A percentile compares a stretch with the other conserved stretches of the same genome.
These are phyloP conservation scores for Pandemis cinnamomeana DNA, from an alignment of 2,888 invertebrate species.

Conservation along the genomic window DNA sequence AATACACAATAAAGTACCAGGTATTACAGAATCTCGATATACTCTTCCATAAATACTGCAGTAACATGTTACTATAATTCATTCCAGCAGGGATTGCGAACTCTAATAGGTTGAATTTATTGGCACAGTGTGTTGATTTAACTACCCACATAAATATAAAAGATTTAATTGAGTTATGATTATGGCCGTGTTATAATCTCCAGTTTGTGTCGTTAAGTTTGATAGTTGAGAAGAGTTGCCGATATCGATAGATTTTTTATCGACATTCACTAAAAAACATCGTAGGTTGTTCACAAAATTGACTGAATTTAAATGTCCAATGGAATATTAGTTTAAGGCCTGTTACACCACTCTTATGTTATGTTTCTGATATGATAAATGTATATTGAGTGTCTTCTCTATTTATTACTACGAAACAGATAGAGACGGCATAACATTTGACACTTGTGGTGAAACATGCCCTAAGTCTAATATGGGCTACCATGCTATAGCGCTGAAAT, in stretches of 20 bases:
- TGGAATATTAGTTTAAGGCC: no score
- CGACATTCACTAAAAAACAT: neutral
- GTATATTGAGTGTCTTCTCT: no score
- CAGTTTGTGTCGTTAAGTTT: constrained; percentile 61
- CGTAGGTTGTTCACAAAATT: no score
- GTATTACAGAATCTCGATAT: constrained; percentile 17
- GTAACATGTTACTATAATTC: constrained; percentile 24
- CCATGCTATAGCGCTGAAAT: no score
- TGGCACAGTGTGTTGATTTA: constrained; percentile 69
- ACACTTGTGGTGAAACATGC: no score
- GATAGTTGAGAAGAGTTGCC: neutral
- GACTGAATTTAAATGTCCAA: no score
- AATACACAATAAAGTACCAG: neutral
- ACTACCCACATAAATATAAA: constrained; percentile 74
- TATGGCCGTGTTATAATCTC: constrained; percentile 75
- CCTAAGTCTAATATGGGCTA: no score
- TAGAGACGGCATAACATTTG: no score
- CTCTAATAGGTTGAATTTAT: constrained; percentile 63
- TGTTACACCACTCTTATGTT: no score
- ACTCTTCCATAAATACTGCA: constrained; percentile 21
- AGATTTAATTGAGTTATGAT: constrained; percentile 84
- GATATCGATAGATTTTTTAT: constrained; percentile 25
- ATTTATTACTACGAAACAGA: no score
- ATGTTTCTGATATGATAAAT: no score
- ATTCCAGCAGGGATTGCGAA: constrained; percentile 41